A percentile compares a stretch with the other conserved stretches of the same genome.
Conservation (phyloP, 2,797 vertebrate genomes). For the Rhinichthys osculus region DNA sequence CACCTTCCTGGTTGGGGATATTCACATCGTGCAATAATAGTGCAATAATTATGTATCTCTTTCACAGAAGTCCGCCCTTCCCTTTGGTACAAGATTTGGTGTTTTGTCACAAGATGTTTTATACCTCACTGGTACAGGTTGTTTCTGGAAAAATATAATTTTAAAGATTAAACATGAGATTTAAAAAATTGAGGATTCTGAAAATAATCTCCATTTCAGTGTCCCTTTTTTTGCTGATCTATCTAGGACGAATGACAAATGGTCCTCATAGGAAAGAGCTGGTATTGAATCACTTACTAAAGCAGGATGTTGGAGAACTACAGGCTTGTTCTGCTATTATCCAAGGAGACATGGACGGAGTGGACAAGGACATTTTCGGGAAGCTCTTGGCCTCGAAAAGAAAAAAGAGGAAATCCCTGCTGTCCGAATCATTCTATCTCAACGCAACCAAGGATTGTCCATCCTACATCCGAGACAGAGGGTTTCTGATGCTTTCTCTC, state of each 20-base stretch:
- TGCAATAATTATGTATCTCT: neutral
- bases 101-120: neutral
- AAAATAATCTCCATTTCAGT: no score
- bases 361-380: conserved; percentile 16
- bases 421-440: no score
- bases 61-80: neutral
- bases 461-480: conserved; percentile 70
- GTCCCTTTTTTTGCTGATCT: no score
- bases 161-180: neutral
- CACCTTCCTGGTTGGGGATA: neutral
- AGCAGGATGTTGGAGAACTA: conserved; percentile 44
- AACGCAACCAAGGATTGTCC: conserved; percentile 75
- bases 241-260: no score
- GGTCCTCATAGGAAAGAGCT: no score
- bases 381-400: no score
- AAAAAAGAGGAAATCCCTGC: no score
- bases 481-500: conserved; percentile 74
- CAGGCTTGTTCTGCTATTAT: conserved; percentile 75
- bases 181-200: no score
- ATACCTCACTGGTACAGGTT: neutral
- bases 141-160: neutral
- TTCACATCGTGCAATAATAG: no score
- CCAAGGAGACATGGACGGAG: conserved; percentile 66
- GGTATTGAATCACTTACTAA: no score
- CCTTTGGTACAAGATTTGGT: neutral